A percentile compares a stretch with the other conserved stretches of the same genome.
Evolutionary conservation across 2,797 vertebrate species (phyloP).

Genomic region (Helostoma temminkii): DNA sequence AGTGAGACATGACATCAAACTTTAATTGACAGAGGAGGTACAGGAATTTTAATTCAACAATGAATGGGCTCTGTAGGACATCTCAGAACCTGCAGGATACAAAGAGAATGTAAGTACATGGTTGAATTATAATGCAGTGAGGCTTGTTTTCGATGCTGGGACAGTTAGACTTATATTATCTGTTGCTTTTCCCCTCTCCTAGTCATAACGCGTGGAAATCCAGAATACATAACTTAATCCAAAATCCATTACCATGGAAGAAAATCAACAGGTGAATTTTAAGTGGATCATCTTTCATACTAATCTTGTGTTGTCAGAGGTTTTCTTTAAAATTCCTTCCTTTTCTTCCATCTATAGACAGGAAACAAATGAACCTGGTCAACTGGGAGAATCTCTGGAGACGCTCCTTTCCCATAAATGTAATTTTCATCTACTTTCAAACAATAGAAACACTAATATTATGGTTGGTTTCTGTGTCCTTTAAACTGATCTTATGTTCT

Average conservation of each 20-base stretch:
- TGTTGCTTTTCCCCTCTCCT: conserved; percentile 6
- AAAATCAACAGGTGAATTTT: conserved; percentile 48
- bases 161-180: conserved; percentile 7
- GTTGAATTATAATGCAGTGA: background rate
- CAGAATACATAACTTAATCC: conserved; percentile 58
- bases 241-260: conserved; percentile 34
- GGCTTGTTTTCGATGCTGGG: background rate
- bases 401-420: conserved; percentile 66
- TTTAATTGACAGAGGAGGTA: background rate
- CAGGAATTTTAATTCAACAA: conserved; percentile 15
- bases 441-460: conserved; percentile 33
- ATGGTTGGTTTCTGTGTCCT: conserved; percentile 28
- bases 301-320: background rate
- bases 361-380: conserved; percentile 49
- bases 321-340: conserved; percentile 21
- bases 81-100: conserved; percentile 30
- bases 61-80: conserved; percentile 33
- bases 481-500: conserved; percentile 22
- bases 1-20: background rate
- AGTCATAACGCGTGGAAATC: conserved; percentile 62
- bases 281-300: conserved; percentile 6
- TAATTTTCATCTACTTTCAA: conserved; percentile 62
- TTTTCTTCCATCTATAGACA: conserved; percentile 46
- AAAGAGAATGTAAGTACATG: conserved; percentile 49
- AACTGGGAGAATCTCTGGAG: conserved; percentile 64